phyloP scores from a whole-genome alignment of 2,888 invertebrate genomes.

The Electrophaes corylata region DNA sequence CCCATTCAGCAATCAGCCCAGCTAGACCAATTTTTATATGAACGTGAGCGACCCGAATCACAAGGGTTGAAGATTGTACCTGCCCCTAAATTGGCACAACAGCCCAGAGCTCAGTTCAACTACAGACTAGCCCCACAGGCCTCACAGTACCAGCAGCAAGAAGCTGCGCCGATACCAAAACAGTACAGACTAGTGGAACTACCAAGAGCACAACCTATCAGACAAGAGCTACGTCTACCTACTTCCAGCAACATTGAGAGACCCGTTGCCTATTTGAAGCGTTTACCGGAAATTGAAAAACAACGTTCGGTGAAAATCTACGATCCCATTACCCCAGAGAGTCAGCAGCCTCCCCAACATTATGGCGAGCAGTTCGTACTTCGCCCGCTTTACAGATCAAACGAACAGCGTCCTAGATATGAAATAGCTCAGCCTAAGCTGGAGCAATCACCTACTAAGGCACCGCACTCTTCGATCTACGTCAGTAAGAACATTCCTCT shows the following conservation, averaged over 20 bases:
- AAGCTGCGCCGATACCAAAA: constrained; percentile 68
- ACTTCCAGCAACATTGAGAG: constrained; percentile 61
- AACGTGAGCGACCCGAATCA: constrained; percentile 68
- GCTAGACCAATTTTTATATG: constrained; percentile 63
- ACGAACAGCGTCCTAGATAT: constrained; percentile 67
- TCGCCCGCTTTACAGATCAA: constrained; percentile 66
- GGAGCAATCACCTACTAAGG: constrained; percentile 64
- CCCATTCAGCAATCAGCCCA: constrained; percentile 56
- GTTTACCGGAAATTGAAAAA: constrained; percentile 72
- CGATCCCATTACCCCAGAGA: constrained; percentile 60
- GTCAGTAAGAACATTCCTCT: constrained; percentile 69
- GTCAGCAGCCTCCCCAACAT: constrained; percentile 60
- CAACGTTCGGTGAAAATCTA: constrained; percentile 67
- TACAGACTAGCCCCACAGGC: constrained; percentile 65
- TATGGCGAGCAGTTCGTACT: constrained; percentile 71
- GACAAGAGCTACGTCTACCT: constrained; percentile 67
- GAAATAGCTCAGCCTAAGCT: constrained; percentile 56
- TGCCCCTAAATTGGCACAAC: constrained; percentile 71
- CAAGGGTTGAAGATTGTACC: constrained; percentile 77
- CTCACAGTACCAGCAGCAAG: constrained; percentile 67
- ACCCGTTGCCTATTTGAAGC: constrained; percentile 72
- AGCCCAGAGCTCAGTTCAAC: constrained; percentile 51
- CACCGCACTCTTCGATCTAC: constrained; percentile 74
- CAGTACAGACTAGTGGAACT: constrained; percentile 72
- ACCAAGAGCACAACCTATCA: constrained; percentile 58